A percentile compares a stretch with the other conserved stretches of the same genome.
Conservation (phyloP, 2,888 invertebrate genomes). For the Drosophila maculinotata region DNA sequence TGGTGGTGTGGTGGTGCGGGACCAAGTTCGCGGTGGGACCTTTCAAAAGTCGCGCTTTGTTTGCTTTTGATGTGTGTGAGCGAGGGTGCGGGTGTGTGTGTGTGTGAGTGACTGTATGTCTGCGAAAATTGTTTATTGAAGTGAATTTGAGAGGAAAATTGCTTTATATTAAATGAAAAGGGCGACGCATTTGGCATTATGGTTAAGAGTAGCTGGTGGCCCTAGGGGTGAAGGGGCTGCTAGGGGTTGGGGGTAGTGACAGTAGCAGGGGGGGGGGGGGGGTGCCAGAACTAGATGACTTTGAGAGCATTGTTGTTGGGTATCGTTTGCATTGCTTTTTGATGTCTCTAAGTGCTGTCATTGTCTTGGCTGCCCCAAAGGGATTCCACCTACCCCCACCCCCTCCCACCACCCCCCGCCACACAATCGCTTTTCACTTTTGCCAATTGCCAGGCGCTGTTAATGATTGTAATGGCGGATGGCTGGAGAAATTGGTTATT, state of each 20-base stretch:
- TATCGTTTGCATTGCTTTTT: slow-evolving; percentile 58
- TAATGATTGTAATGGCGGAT: slow-evolving; percentile 29
- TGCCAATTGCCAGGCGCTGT: slow-evolving; percentile 19
- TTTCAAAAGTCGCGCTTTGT: slow-evolving; percentile 55
- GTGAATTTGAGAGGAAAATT: slow-evolving; percentile 78
- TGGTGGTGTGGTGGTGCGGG: neutral
- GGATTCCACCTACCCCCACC: slow-evolving; percentile 23
- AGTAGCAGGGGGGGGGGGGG: too few species aligned
- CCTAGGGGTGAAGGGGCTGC: neutral
- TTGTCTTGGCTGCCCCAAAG: slow-evolving; percentile 63
- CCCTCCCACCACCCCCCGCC: slow-evolving; percentile 4
- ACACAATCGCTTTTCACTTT: slow-evolving; percentile 19
- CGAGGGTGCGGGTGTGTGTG: slow-evolving; percentile 10
- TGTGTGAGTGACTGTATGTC: slow-evolving; percentile 28
- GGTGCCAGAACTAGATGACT: slow-evolving; percentile 36
- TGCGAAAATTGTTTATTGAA: slow-evolving; percentile 74
- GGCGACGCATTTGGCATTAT: slow-evolving; percentile 58
- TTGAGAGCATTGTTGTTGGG: slow-evolving; percentile 14
- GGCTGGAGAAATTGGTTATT: slow-evolving; percentile 23
- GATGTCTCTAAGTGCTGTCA: slow-evolving; percentile 74
- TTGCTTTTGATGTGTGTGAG: slow-evolving; percentile 51
- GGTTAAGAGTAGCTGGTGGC: slow-evolving; percentile 27
- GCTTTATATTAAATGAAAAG: slow-evolving; percentile 76
- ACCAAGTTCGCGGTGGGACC: slow-evolving; percentile 36
- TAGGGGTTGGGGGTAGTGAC: neutral